Evolutionary conservation across 2,113 vertebrate genomes (phyloP), one percentile per base, ranked within the genome.

Genomic region (Mormoops blainvillei): DNA sequence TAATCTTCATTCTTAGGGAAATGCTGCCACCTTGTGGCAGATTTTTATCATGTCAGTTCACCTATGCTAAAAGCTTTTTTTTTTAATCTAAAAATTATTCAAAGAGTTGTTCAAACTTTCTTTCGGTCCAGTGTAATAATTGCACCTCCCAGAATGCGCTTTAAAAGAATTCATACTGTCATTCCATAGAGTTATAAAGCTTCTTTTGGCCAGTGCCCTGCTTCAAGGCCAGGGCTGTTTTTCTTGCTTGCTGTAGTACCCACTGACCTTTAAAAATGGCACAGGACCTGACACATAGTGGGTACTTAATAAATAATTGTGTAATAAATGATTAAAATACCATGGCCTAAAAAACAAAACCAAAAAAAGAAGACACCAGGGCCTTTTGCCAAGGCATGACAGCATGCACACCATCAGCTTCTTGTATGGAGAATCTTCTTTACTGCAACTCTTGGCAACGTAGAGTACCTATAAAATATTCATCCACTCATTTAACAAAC

Each of bases 1-100:
- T 18, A 36, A 19, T 38, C 84, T 87, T 94, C 38, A 73, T 96
- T 71, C n/a, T 22, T 94, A 43, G 73, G 52, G 73, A 94, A 78
- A 33, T 74, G 91, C 85, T 91, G 97, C 97, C 97, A 93, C 96
- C 95, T 58, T 33, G 91, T 97, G 97, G 85, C 68, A 86, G 13
- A 0, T 14, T 18, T 84, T 81, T 5, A 41, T 94, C 70, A 71
- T 80, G 67, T 43, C 78, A 41, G 0, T 26, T 41, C 13, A 56
- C 36, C 12, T 20, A 48, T 41, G 28, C n/a, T 41, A 65, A 68
- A 67, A 33, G 26, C 14, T 43, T 56, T 73, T 33, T 52, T n/a
- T 71, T 89, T 48, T 58, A 38, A 33, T 87, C 95, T 67, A 38
- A 89, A 91, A 41, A 83, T 78, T 82, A 54, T 86, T 68, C n/a